A percentile compares a stretch with the other conserved stretches of the same genome.
phyloP scores from a whole-genome alignment of 1,140 invertebrate genomes.

The Drosophila kurseongensis region DNA sequence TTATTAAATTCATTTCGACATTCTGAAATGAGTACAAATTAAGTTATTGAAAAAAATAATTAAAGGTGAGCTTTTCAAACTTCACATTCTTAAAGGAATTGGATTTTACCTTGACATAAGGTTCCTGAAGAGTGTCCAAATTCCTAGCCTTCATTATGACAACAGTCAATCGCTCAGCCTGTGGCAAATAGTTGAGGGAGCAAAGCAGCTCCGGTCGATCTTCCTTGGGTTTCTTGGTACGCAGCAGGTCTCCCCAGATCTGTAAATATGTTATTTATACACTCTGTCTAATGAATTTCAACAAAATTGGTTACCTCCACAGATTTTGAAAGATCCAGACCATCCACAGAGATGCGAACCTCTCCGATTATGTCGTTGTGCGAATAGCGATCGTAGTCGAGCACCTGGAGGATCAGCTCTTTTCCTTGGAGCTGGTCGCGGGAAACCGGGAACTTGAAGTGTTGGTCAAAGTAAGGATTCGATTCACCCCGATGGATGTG shows the following conservation, averaged over 20 bases:
- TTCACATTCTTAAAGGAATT: too few species aligned
- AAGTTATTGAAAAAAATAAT: too few species aligned
- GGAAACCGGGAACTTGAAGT: slow-evolving; percentile 94
- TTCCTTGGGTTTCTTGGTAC: slow-evolving; percentile 91
- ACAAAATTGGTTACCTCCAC: slow-evolving; percentile 86
- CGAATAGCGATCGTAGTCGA: slow-evolving; percentile 88
- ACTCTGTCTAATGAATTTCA: rapidly evolving
- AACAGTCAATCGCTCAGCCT: slow-evolving; percentile 93
- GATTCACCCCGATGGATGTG: slow-evolving; percentile 90
- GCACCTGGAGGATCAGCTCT: slow-evolving; percentile 90
- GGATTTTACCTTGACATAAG: slow-evolving; percentile 91
- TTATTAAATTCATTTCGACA: too few species aligned
- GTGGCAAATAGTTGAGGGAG: slow-evolving; percentile 93
- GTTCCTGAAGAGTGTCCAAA: slow-evolving; percentile 88
- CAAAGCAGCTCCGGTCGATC: slow-evolving; percentile 92
- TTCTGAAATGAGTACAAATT: too few species aligned
- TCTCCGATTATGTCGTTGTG: slow-evolving; percentile 92
- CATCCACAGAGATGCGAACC: slow-evolving; percentile 89
- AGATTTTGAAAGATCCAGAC: slow-evolving; percentile 89
- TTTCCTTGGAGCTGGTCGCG: slow-evolving; percentile 91
- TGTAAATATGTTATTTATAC: slow-evolving; percentile 1
- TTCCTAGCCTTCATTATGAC: slow-evolving; percentile 94
- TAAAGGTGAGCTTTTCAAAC: too few species aligned
- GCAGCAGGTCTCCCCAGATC: slow-evolving; percentile 90
- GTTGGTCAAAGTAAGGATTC: slow-evolving; percentile 93